Evolutionary conservation across 2,113 vertebrate species (phyloP), one percentile per base, ranked within the genome.

Genomic region (Pluvianellus socialis): DNA sequence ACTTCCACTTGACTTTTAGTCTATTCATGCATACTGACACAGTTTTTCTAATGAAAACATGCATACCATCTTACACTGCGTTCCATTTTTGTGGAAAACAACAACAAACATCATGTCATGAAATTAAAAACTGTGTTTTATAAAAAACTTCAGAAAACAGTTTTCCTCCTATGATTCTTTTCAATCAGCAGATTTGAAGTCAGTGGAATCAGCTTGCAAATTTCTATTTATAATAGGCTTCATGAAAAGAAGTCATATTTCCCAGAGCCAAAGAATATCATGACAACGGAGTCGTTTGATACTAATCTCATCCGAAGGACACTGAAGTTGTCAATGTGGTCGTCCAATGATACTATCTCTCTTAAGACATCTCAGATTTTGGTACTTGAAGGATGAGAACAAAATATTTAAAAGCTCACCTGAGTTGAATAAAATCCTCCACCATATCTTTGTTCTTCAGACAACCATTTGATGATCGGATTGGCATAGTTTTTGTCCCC

Each of bases 391-490:
- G 28, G 74, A 83, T 4, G 19, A 79, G 19, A 89, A 40, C 14
- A n/a, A 75, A 35, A 35, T 19, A 68, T 27, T 18, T 86, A 52
- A 56, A 81, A 89, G 45, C 68, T 90, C 87, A 99, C 99, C 99
- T 99, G 99, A 22, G 98, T 97, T 1, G 99, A 99, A 92, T 98
- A 98, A 97, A 99, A 99, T 32, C 99, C 99, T 22, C 98, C 98
- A 66, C 99, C 99, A 0, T 99, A 98, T 80, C 99, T 98, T 95
- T 99, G 99, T 33, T 99, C 98, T 92, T 99, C 99, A 12, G 99
- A 98, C 66, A 99, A 95, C 99, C 99, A 99, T 30, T 76, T 96
- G 86, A 99, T 73, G 79, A 99, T 97, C 4, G 99, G 99, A 55
- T 98, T 98, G 28, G 97, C 98, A 28, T 99, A 99, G 4, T 2